Conservation (phyloP, 2,797 vertebrate species). For the Scomberomorus guttatus region DNA sequence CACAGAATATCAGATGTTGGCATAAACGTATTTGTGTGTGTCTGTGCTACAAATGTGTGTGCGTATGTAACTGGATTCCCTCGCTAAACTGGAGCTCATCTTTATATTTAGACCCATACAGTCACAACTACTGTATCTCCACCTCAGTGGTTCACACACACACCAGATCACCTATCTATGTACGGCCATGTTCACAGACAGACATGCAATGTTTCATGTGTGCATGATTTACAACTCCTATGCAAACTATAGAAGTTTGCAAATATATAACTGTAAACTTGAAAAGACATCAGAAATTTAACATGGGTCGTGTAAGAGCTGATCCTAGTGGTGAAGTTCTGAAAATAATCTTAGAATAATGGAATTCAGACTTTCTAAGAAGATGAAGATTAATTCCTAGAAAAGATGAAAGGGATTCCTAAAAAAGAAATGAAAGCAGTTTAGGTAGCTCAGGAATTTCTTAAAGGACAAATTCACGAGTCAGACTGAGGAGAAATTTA, state of each 20-base stretch:
- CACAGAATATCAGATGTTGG: slow-evolving; percentile 29
- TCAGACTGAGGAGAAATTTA: neutral
- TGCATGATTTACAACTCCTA: neutral
- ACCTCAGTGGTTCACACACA: neutral
- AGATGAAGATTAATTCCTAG: neutral
- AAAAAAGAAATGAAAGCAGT: neutral
- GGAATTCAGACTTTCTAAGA: neutral
- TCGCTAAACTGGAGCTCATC: slow-evolving; percentile 24
- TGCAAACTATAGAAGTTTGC: neutral
- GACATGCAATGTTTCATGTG: neutral
- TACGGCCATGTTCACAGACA: neutral
- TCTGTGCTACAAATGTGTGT: neutral
- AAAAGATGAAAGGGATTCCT: neutral
- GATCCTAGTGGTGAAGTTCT: neutral
- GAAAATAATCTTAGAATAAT: neutral
- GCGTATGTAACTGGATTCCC: slow-evolving; percentile 62
- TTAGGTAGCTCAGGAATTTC: neutral
- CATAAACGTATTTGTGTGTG: slow-evolving; percentile 7
- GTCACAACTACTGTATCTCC: slow-evolving; percentile 1
- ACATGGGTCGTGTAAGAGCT: neutral
- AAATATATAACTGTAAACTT: neutral
- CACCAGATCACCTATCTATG: neutral
- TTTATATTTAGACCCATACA: slow-evolving; percentile 67
- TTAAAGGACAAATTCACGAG: neutral
- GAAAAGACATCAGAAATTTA: neutral